Evolutionary conservation across 2,888 invertebrate species (phyloP), one percentile per base, ranked within the genome.

Genomic region (Stenotaenia linearis): DNA sequence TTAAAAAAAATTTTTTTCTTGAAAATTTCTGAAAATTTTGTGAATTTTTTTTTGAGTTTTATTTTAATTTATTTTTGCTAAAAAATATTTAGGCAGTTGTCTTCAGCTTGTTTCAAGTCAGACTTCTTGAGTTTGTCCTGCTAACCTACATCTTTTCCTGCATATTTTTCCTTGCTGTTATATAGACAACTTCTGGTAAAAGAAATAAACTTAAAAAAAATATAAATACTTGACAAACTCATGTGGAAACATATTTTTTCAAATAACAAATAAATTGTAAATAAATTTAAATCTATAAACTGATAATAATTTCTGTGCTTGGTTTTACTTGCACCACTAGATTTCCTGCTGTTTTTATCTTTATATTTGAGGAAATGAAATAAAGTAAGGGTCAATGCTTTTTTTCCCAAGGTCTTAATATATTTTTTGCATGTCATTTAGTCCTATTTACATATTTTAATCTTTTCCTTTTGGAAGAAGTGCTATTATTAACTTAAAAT

Each of bases 81-180:
- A 56, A 56, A 56, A 9, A 9, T 7, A 9, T 18, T 10, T 18
- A 21, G 23, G 56, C 21, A 4, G 56, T 56, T 56, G 40, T 40
- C 40, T 40, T 40, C 18, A 56, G 56, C 56, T 56, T 56, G 56
- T 23, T 56, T 56, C 56, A 56, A 56, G 56, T 56, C 56, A 56
- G 56, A 56, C 56, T 56, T 56, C 56, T 56, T 56, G 56, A 56
- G 56, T 56, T 56, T 56, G 56, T 56, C 56, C 56, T 56, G 56
- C 56, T 56, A 56, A 56, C 56, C 56, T 56, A 56, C 18, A 56
- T 56, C 56, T 56, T 56, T 56, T 23, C 21, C 56, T 56, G 56
- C 56, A 56, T 56, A 56, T 56, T 56, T 56, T 56, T 56, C 56
- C 56, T 56, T 56, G 56, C 56, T 18, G 56, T 15, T 40, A 40